Evolutionary conservation across 1,140 invertebrate species (phyloP).

Genomic region (Mya arenaria): DNA sequence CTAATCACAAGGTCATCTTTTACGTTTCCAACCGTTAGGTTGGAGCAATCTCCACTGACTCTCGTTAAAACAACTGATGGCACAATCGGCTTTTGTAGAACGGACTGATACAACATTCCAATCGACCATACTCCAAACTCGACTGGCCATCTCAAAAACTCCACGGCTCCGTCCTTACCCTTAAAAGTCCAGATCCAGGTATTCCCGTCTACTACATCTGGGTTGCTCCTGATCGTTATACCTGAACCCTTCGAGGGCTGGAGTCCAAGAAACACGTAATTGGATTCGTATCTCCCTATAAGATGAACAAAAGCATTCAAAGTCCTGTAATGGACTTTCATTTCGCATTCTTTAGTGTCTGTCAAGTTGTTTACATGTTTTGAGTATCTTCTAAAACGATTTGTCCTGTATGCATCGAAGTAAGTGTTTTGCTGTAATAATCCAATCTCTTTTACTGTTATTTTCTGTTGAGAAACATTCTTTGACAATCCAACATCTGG

Average conservation of each 20-base stretch:
- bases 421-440: too few relatives aligned
- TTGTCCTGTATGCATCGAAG: too few relatives aligned
- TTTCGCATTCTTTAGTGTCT: too few relatives aligned
- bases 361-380: too few relatives aligned
- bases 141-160: slow-evolving; percentile 29
- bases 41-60: slow-evolving; percentile 20
- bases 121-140: slow-evolving; percentile 46
- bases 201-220: neutral
- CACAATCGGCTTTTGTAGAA: neutral
- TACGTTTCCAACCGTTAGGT: slow-evolving; percentile 13
- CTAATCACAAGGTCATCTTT: neutral
- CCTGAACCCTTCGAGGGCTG: neutral
- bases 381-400: too few relatives aligned
- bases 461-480: too few relatives aligned
- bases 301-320: slow-evolving; percentile 15
- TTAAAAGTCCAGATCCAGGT: slow-evolving; percentile 41
- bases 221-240: neutral
- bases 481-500: too few relatives aligned
- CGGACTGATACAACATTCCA: neutral
- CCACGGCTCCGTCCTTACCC: slow-evolving; percentile 22
- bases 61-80: neutral
- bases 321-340: too few relatives aligned
- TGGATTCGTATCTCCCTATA: neutral
- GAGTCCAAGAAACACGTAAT: slow-evolving; percentile 27
- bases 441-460: too few relatives aligned